phyloP scores from a whole-genome alignment of 2,797 vertebrate species.

The Onychomys leucogaster region DNA sequence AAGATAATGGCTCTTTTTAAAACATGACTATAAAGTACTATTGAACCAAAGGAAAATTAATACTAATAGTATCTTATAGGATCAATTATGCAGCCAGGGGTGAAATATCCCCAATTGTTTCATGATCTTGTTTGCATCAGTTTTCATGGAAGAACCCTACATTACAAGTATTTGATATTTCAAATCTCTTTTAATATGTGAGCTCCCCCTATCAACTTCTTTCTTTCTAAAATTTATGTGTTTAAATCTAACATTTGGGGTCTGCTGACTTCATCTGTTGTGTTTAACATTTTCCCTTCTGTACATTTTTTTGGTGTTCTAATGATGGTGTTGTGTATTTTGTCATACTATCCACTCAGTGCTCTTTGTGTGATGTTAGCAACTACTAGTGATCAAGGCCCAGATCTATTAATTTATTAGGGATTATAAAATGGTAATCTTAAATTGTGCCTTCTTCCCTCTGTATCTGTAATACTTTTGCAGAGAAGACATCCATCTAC shows the following conservation, averaged over 20 bases:
- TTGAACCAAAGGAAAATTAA: constrained; percentile 68
- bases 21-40: constrained; percentile 57
- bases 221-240: constrained; percentile 30
- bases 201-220: neutral
- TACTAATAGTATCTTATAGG: constrained; percentile 46
- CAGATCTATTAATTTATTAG: constrained; percentile 35
- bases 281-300: constrained; percentile 28
- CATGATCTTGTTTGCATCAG: constrained; percentile 48
- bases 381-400: neutral
- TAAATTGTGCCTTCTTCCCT: constrained; percentile 19
- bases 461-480: constrained; percentile 2
- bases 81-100: constrained; percentile 52
- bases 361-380: constrained; percentile 42
- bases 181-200: constrained; percentile 24
- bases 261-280: constrained; percentile 34
- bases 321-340: neutral
- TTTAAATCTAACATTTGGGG: neutral
- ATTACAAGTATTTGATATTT: neutral
- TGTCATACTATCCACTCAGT: neutral
- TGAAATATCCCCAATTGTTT: constrained; percentile 47
- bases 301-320: constrained; percentile 40
- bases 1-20: constrained; percentile 63
- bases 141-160: neutral
- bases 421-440: neutral
- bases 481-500: neutral